Conservation (phyloP, 2,888 invertebrate genomes). For the Cosmorhoe ocellata region DNA sequence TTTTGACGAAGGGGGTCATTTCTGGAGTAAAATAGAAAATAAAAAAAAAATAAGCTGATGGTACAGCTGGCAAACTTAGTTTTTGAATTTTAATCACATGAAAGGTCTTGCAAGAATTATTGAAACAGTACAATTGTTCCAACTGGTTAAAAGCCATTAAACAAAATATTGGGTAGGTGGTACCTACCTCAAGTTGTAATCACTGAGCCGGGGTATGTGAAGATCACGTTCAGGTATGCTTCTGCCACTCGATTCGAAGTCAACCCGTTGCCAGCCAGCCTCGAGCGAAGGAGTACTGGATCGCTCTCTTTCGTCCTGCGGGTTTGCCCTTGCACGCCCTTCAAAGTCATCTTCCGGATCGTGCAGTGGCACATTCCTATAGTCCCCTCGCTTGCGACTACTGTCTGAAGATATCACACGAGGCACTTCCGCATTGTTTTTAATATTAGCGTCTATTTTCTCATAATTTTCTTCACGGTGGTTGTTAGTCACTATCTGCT, state of each 20-base stretch:
- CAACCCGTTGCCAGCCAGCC: conserved; percentile 58
- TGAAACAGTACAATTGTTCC: no score
- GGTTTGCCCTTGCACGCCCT: conserved; percentile 53
- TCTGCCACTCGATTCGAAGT: conserved; percentile 53
- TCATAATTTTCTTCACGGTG: conserved; percentile 87
- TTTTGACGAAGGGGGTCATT: no score
- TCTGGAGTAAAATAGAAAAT: no score
- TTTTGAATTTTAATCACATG: no score
- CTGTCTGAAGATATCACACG: conserved; percentile 60
- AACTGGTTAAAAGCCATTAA: no score
- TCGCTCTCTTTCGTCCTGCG: conserved; percentile 50
- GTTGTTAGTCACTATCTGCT: conserved; percentile 74
- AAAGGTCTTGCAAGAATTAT: no score
- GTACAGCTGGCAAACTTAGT: no score
- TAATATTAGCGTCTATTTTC: conserved; percentile 89
- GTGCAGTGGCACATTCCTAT: conserved; percentile 87
- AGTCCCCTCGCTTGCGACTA: conserved; percentile 85
- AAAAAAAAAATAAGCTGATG: no score
- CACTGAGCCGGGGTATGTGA: conserved; percentile 85
- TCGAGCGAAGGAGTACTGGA: conserved; percentile 59
- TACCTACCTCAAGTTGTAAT: conserved; percentile 84
- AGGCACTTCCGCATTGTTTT: conserved; percentile 63
- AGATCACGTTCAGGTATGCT: conserved; percentile 79
- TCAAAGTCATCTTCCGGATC: conserved; percentile 85
- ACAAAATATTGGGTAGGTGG: no score